A percentile compares a stretch with the other conserved stretches of the same genome.
These are phyloP conservation scores for Tauraco hartlaubi DNA, from an alignment of 2,797 vertebrate genomes.

Conservation along the genomic window DNA sequence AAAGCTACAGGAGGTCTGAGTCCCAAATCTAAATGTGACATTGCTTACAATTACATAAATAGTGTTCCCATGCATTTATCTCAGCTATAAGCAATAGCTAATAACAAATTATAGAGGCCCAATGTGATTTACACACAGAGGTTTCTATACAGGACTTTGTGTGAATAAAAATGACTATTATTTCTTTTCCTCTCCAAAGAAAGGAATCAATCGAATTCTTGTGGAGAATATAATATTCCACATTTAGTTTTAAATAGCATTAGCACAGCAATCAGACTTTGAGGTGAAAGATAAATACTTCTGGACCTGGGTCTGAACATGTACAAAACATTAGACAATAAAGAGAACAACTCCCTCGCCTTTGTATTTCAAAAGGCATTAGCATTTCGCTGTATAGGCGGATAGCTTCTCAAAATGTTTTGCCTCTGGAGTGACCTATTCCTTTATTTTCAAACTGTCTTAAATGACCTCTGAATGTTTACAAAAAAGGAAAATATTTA, in stretches of 20 bases:
- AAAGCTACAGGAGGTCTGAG: slow-evolving; percentile 61
- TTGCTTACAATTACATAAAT: slow-evolving; percentile 73
- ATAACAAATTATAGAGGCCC: slow-evolving; percentile 73
- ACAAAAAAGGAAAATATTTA: slow-evolving; percentile 9
- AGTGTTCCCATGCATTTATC: slow-evolving; percentile 76
- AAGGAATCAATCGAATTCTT: slow-evolving; percentile 65
- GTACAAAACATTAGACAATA: slow-evolving; percentile 57
- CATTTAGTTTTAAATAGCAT: slow-evolving; percentile 76
- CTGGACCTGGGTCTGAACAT: slow-evolving; percentile 42
- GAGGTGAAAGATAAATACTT: slow-evolving; percentile 75
- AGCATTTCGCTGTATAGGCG: slow-evolving; percentile 51
- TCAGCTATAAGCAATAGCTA: slow-evolving; percentile 66
- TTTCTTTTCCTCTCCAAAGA: slow-evolving; percentile 65
- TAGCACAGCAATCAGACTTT: slow-evolving; percentile 73
- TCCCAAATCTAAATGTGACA: slow-evolving; percentile 62
- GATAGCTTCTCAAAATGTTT: slow-evolving; percentile 53
- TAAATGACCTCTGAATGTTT: slow-evolving; percentile 9
- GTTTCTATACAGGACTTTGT: slow-evolving; percentile 67
- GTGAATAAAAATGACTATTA: slow-evolving; percentile 71
- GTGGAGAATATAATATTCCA: slow-evolving; percentile 74
- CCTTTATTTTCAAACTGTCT: slow-evolving; percentile 24
- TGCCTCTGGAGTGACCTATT: slow-evolving; percentile 46
- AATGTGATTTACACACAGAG: slow-evolving; percentile 61
- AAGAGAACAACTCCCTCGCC: slow-evolving; percentile 5
- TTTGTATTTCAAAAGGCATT: slow-evolving; percentile 68